phyloP scores from a whole-genome alignment of 2,113 vertebrate species.

The Hippopotamus amphibius region DNA sequence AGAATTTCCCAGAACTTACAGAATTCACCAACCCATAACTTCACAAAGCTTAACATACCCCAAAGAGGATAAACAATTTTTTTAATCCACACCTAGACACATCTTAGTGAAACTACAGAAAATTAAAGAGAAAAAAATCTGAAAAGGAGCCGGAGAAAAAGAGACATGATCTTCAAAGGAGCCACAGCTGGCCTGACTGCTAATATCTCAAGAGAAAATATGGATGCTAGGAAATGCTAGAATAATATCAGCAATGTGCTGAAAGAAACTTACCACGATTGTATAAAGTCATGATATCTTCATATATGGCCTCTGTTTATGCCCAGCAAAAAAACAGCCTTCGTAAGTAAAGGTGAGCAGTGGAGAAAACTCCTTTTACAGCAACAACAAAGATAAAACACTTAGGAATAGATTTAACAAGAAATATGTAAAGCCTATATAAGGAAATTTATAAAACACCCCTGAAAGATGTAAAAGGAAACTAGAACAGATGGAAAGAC shows the following conservation, averaged over 20 bases:
- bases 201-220: constrained; percentile 13
- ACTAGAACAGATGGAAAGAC: not conserved
- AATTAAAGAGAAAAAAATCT: not conserved
- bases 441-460: not conserved
- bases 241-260: not conserved
- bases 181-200: not conserved
- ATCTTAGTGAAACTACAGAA: not conserved
- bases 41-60: not conserved
- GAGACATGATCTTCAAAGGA: constrained; percentile 15
- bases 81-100: not conserved
- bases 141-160: not conserved
- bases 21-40: not conserved
- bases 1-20: not conserved
- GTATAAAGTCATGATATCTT: not conserved
- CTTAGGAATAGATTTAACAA: not conserved
- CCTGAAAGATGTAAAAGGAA: constrained; percentile 2
- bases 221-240: not conserved
- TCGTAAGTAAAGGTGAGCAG: not conserved
- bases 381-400: not conserved
- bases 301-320: not conserved
- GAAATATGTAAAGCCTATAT: not conserved
- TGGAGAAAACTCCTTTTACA: not conserved
- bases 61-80: not conserved
- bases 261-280: not conserved
- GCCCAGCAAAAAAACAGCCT: not conserved